phyloP scores from a whole-genome alignment of 1,140 invertebrate species.

The Drosophila ficusphila region DNA sequence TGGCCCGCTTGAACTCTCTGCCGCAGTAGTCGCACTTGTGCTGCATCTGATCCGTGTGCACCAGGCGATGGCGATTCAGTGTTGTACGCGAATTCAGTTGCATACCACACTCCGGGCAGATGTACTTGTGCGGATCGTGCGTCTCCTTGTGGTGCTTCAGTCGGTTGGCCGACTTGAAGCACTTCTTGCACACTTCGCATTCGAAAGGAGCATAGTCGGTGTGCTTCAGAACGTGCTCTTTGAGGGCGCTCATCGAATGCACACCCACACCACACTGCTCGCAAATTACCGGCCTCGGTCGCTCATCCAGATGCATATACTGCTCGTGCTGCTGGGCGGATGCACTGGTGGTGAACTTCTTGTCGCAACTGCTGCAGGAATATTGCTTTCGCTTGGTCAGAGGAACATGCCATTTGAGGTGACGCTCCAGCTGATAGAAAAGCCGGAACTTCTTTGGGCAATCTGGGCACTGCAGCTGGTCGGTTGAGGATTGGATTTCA shows the following conservation, averaged over 20 bases:
- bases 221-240: slow-evolving; percentile 85
- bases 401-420: slow-evolving; percentile 54
- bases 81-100: slow-evolving; percentile 85
- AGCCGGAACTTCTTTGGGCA: slow-evolving; percentile 59
- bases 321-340: slow-evolving; percentile 80
- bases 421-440: slow-evolving; percentile 42
- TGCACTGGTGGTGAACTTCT: slow-evolving; percentile 69
- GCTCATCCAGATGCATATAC: slow-evolving; percentile 84
- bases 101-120: slow-evolving; percentile 85
- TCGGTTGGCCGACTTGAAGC: slow-evolving; percentile 72
- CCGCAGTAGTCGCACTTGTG: slow-evolving; percentile 84
- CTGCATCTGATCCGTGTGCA: slow-evolving; percentile 84
- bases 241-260: slow-evolving; percentile 84
- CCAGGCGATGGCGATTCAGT: slow-evolving; percentile 84
- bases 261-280: slow-evolving; percentile 84
- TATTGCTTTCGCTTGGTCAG: slow-evolving; percentile 52
- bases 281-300: slow-evolving; percentile 84
- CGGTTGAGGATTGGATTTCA: slow-evolving; percentile 4
- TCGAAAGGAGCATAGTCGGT: slow-evolving; percentile 84
- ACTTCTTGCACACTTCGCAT: slow-evolving; percentile 85
- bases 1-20: slow-evolving; percentile 75
- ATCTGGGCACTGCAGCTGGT: slow-evolving; percentile 28
- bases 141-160: slow-evolving; percentile 83
- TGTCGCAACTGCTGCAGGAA: slow-evolving; percentile 63
- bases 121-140: slow-evolving; percentile 84